Percentiles rank a stretch among this genome's conserved stretches.
These are phyloP conservation scores for Drosophila ochracea DNA, from an alignment of 2,888 invertebrate genomes.

Conservation along the genomic window DNA sequence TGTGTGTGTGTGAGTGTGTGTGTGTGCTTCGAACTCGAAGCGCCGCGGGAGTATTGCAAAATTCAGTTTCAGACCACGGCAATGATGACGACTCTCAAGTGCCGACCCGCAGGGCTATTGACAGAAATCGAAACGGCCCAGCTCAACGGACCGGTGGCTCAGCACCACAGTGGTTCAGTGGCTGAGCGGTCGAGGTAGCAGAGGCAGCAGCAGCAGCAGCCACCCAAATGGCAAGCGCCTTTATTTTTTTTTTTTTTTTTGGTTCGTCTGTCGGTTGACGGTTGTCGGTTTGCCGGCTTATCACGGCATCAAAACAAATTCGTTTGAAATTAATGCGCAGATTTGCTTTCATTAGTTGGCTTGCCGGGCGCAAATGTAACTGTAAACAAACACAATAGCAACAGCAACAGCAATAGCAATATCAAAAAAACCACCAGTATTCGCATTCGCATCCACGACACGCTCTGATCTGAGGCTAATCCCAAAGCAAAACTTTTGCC, in stretches of 20 bases:
- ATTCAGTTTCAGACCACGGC: conserved; percentile 72
- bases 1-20: conserved; percentile 10
- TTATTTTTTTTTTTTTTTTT: conserved; percentile 19
- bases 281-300: conserved; percentile 72
- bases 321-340: conserved; percentile 84
- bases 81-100: conserved; percentile 68
- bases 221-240: conserved; percentile 74
- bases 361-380: conserved; percentile 72
- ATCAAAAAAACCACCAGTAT: conserved; percentile 48
- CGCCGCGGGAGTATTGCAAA: conserved; percentile 65
- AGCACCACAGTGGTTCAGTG: conserved; percentile 25
- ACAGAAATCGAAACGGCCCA: conserved; percentile 76
- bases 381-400: conserved; percentile 67
- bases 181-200: conserved; percentile 8
- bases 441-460: conserved; percentile 56
- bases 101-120: conserved; percentile 77
- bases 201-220: conserved; percentile 20
- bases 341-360: conserved; percentile 83
- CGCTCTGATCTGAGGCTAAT: conserved; percentile 69
- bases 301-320: conserved; percentile 84
- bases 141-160: conserved; percentile 33
- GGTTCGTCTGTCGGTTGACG: conserved; percentile 45
- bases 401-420: conserved; percentile 5
- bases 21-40: conserved; percentile 20
- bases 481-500: conserved; percentile 75